These are phyloP conservation scores for Lithophane leautieri DNA, from an alignment of 2,888 invertebrate genomes.

Conservation along the genomic window DNA sequence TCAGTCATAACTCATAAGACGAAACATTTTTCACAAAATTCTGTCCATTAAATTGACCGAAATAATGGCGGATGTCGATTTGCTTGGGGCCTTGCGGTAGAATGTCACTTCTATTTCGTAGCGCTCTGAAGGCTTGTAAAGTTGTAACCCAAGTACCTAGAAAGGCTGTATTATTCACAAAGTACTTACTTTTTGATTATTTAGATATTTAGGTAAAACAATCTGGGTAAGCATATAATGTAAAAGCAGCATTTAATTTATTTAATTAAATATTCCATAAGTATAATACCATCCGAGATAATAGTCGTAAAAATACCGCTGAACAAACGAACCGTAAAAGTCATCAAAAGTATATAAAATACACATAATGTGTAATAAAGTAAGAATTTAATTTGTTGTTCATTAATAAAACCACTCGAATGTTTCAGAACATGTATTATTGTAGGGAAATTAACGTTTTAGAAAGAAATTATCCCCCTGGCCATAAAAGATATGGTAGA, in stretches of 20 bases:
- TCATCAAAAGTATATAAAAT: constrained; percentile 47
- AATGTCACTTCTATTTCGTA: constrained; percentile 12
- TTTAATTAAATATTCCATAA: constrained; percentile 6
- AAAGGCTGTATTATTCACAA: background rate
- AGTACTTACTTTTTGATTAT: background rate
- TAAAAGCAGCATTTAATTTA: background rate
- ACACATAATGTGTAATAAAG: constrained; percentile 33
- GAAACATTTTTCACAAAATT: background rate
- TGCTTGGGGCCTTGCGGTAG: too few relatives aligned
- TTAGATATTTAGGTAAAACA: background rate
- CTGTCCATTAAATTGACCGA: background rate
- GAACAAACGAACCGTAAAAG: constrained; percentile 39
- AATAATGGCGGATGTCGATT: background rate
- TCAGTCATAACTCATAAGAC: background rate
- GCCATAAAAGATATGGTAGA: background rate
- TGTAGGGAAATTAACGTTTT: constrained; percentile 13
- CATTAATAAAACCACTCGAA: constrained; percentile 39
- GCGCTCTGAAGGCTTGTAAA: too few relatives aligned
- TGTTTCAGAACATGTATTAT: constrained; percentile 20
- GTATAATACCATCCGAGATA: constrained; percentile 2
- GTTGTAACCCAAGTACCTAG: background rate
- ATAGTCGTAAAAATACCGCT: constrained; percentile 45
- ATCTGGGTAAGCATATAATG: background rate
- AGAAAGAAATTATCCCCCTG: background rate
- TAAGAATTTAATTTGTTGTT: constrained; percentile 29